These are phyloP conservation scores for Euclidia mi DNA, from an alignment of 2,888 invertebrate genomes.

Conservation along the genomic window DNA sequence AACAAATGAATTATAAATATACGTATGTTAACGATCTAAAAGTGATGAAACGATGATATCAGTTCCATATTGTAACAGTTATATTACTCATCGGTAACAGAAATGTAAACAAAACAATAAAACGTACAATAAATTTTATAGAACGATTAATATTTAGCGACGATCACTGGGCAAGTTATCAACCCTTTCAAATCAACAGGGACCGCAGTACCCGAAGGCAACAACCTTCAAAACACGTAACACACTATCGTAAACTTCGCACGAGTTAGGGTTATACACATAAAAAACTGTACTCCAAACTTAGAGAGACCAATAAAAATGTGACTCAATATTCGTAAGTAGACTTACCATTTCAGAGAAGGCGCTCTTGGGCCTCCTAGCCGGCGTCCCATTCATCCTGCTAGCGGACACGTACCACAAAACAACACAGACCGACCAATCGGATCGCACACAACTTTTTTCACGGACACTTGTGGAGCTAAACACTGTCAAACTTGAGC, in stretches of 20 bases:
- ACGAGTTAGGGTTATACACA: slow-evolving; percentile 21
- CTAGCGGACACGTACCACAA: slow-evolving; percentile 67
- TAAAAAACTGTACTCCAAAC: slow-evolving; percentile 14
- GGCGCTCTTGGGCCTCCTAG: slow-evolving; percentile 85
- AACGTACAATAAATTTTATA: slow-evolving; percentile 55
- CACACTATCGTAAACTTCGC: slow-evolving; percentile 21
- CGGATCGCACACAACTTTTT: slow-evolving; percentile 79
- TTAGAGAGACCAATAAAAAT: slow-evolving; percentile 7
- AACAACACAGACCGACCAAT: slow-evolving; percentile 77
- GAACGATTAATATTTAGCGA: slow-evolving; percentile 51
- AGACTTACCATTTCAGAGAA: slow-evolving; percentile 85
- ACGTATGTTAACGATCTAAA: slow-evolving; percentile 30
- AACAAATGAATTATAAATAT: background rate
- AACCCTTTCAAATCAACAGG: slow-evolving; percentile 42
- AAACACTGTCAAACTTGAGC: slow-evolving; percentile 71
- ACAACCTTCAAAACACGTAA: slow-evolving; percentile 23
- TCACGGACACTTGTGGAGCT: slow-evolving; percentile 85
- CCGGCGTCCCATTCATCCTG: slow-evolving; percentile 87
- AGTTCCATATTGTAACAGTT: slow-evolving; percentile 11
- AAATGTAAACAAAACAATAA: slow-evolving; percentile 62
- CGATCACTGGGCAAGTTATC: slow-evolving; percentile 26
- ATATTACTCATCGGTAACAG: slow-evolving; percentile 40
- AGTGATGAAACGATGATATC: slow-evolving; percentile 23
- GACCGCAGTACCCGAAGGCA: slow-evolving; percentile 20
- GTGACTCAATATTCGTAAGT: slow-evolving; percentile 5